Evolutionary conservation across 2,888 invertebrate genomes (phyloP).

Genomic region (Andrena praecox): DNA sequence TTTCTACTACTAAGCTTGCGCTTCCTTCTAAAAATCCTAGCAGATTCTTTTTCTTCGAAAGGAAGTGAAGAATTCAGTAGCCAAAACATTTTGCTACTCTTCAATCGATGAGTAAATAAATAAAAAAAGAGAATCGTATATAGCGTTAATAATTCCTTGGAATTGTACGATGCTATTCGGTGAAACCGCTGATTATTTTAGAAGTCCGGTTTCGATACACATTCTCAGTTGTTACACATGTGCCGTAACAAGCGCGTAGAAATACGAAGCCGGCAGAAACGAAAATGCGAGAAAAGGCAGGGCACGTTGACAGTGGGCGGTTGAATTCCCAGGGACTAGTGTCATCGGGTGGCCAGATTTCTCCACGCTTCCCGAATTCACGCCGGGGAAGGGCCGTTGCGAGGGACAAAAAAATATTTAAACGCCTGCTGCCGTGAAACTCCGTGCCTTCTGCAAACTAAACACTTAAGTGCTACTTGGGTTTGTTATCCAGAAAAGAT

Average conservation of each 20-base stretch:
- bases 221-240: conserved; percentile 52
- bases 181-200: conserved; percentile 3
- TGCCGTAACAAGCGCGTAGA: conserved; percentile 49
- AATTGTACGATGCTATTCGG: neutral
- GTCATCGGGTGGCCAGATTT: conserved; percentile 44
- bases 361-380: conserved; percentile 28
- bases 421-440: conserved; percentile 4
- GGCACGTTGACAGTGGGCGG: conserved; percentile 64
- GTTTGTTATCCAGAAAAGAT: neutral
- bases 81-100: no score
- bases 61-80: no score
- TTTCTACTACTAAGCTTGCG: no score
- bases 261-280: conserved; percentile 59
- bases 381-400: neutral
- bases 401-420: conserved; percentile 14
- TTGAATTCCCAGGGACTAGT: conserved; percentile 38
- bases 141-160: neutral
- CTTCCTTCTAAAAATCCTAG: no score
- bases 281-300: conserved; percentile 62
- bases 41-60: no score
- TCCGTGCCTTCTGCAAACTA: conserved; percentile 23
- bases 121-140: no score
- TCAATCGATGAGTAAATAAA: no score
- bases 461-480: conserved; percentile 29
- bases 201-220: conserved; percentile 1